Evolutionary conservation across 2,888 invertebrate genomes (phyloP).

Genomic region (Xestia xanthographa): DNA sequence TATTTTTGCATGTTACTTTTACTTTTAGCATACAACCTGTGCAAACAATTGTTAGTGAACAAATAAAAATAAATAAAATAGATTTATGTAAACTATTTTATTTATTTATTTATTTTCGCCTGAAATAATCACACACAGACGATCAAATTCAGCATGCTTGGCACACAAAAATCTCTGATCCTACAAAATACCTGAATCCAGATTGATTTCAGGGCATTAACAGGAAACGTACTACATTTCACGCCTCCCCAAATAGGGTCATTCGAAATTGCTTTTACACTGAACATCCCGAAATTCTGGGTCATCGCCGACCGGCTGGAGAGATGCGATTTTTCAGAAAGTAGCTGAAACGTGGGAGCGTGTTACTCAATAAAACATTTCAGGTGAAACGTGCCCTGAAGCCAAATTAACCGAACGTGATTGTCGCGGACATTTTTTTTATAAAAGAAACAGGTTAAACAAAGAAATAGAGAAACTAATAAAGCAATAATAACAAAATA

Average conservation of each 20-base stretch:
- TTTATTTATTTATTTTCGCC: background rate
- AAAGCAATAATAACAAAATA: constrained; percentile 51
- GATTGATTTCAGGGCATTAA: constrained; percentile 45
- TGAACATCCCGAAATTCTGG: constrained; percentile 56
- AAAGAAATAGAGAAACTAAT: constrained; percentile 41
- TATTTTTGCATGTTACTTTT: too few species aligned
- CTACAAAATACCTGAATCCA: constrained; percentile 28
- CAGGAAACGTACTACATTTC: constrained; percentile 44
- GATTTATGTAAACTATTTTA: too few species aligned
- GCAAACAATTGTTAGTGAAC: too few species aligned
- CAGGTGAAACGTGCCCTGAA: constrained; percentile 67
- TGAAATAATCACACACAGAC: background rate
- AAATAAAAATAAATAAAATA: too few species aligned
- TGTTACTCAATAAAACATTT: constrained; percentile 70
- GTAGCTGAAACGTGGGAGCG: constrained; percentile 45
- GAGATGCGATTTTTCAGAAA: constrained; percentile 62
- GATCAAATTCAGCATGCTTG: background rate
- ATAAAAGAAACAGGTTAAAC: constrained; percentile 47
- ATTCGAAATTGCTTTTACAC: constrained; percentile 55
- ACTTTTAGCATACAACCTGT: too few species aligned
- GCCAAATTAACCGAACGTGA: constrained; percentile 63
- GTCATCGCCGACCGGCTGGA: constrained; percentile 41
- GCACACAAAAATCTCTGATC: background rate
- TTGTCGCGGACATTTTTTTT: constrained; percentile 52
- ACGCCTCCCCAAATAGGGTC: constrained; percentile 45